Conservation (phyloP, 1,140 invertebrate genomes). For the Leptinotarsa lineolata region DNA sequence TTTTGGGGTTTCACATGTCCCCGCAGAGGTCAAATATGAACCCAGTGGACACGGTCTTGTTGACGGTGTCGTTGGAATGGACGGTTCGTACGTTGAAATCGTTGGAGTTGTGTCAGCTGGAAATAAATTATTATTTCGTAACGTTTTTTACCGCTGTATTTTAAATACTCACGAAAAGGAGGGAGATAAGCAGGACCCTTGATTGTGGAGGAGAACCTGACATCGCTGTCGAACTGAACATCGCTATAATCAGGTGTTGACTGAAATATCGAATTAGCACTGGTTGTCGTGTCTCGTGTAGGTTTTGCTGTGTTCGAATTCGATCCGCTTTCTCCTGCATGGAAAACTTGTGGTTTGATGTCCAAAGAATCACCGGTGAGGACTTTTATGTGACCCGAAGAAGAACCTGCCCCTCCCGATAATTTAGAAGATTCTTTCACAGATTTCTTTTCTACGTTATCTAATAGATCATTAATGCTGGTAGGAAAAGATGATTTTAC, state of each 20-base stretch:
- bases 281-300: conserved; percentile 36
- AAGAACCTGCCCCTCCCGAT: conserved; percentile 38
- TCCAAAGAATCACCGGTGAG: conserved; percentile 15
- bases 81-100: conserved; percentile 20
- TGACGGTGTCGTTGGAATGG: not conserved
- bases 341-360: conserved; percentile 33
- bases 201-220: conserved; percentile 48
- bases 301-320: conserved; percentile 37
- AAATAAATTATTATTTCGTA: conserved; percentile 7
- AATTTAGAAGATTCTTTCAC: conserved; percentile 40
- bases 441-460: conserved; percentile 44
- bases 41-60: not conserved
- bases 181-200: conserved; percentile 51
- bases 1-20: conserved; percentile 20
- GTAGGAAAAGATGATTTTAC: conserved; percentile 31
- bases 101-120: conserved; percentile 14
- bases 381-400: conserved; percentile 35
- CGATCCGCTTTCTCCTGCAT: conserved; percentile 34
- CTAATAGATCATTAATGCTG: conserved; percentile 35
- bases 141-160: not conserved
- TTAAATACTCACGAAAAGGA: conserved; percentile 35
- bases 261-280: conserved; percentile 38
- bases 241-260: conserved; percentile 53
- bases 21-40: conserved; percentile 11
- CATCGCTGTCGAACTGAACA: conserved; percentile 45